phyloP scores from a whole-genome alignment of 2,888 invertebrate species.

The Thera britannica region DNA sequence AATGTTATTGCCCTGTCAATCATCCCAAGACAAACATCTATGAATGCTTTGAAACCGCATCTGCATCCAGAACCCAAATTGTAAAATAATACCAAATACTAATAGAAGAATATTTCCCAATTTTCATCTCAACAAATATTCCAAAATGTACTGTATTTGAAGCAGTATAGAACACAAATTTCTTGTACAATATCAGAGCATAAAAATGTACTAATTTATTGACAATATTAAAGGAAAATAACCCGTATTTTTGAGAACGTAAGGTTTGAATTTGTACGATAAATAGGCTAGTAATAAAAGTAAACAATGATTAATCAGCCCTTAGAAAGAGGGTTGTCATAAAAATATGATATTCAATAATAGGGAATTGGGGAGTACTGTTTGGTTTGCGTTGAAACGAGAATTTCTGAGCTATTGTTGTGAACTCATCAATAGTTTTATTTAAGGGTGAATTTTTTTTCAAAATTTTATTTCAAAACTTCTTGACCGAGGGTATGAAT shows the following conservation, averaged over 20 bases:
- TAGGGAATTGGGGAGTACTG: slow-evolving; percentile 36
- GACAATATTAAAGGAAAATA: background rate
- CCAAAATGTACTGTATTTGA: background rate
- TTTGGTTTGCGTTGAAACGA: slow-evolving; percentile 31
- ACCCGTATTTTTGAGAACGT: background rate
- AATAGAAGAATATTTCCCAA: slow-evolving; percentile 17
- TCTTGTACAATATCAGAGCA: background rate
- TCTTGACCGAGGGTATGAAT: too few relatives aligned
- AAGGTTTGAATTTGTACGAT: slow-evolving; percentile 20
- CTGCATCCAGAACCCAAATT: slow-evolving; percentile 28
- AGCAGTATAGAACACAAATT: slow-evolving; percentile 7
- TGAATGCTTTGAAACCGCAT: slow-evolving; percentile 25
- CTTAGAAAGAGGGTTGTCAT: slow-evolving; percentile 45
- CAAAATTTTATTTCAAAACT: too few relatives aligned
- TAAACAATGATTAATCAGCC: slow-evolving; percentile 51
- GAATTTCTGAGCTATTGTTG: slow-evolving; percentile 21
- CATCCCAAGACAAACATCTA: slow-evolving; percentile 18
- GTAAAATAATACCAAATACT: slow-evolving; percentile 37
- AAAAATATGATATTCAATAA: slow-evolving; percentile 60
- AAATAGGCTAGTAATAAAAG: slow-evolving; percentile 1
- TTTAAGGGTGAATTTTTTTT: background rate
- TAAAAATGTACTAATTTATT: background rate
- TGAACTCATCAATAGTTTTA: slow-evolving; percentile 8
- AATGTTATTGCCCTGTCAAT: slow-evolving; percentile 26
- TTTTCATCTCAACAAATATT: background rate